Base-by-base conservation (phyloP, 2,113 vertebrate species). In the Odontophorus gujanensis region DNA sequence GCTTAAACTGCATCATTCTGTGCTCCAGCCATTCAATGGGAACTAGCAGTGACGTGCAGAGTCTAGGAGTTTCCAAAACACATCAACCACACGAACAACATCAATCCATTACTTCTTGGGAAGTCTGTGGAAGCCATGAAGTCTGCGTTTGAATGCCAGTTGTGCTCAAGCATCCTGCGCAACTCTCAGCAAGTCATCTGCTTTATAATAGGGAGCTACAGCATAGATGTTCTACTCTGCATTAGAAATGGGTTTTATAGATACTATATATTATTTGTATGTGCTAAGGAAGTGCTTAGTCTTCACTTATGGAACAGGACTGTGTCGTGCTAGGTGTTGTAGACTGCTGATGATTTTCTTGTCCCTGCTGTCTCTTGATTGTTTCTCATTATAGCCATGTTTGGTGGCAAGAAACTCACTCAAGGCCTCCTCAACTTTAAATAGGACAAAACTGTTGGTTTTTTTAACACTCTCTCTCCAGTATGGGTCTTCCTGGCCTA, bases 251-350 rank as follows among this genome's bases (percentile, higher is more conserved):
- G 11, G 4, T 11, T 66, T 90, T 59, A 36, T 3, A 36, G 28
- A 47, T 19, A 45, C 6, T 19, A 36, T 2, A 0, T 20, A 2
- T 63, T 38, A 25, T 69, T 62, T 36, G n/a, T 38, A 30, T 9
- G n/a, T 47, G 38, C 43, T 38, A 26, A 28, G 47, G 25, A 38
- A 82, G 10, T 3, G 26, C 19, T 45, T 74, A 43, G 6, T 15
- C 47, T 50, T 45, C 47, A 6, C 14, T 26, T 25, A 24, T 0
- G 4, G 40, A 80, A 53, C 20, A 45, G 17, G 13, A 47, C 40
- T 2, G 0, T 8, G 0, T 8, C n/a, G 42, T 55, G 55, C 21
- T 18, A 62, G n/a, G 24, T 20, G n/a, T 17, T 45, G 14, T 7
- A 68, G 7, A 5, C 12, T 83, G 42, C 19, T 36, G 18, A 4